These are phyloP conservation scores for Caenorhabditis uteleia DNA, from an alignment of 2,888 invertebrate species.

Conservation along the genomic window DNA sequence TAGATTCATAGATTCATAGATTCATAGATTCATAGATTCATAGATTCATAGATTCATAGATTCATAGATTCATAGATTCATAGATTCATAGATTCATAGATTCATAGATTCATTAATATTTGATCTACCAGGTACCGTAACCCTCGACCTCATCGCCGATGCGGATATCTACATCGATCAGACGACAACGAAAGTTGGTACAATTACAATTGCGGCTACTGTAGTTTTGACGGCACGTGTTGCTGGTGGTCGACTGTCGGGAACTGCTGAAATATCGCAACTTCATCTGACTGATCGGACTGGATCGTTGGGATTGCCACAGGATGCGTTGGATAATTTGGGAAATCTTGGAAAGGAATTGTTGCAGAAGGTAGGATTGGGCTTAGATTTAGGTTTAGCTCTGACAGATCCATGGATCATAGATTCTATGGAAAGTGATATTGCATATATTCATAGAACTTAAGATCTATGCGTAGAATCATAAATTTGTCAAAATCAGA, in stretches of 20 bases:
- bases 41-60: too few relatives aligned
- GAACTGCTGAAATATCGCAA: conserved; percentile 56
- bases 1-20: too few relatives aligned
- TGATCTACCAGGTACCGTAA: conserved; percentile 60
- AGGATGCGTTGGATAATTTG: conserved; percentile 66
- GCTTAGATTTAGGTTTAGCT: conserved; percentile 1
- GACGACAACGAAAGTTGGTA: conserved; percentile 56
- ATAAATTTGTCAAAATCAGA: too few relatives aligned
- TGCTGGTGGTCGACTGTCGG: conserved; percentile 46
- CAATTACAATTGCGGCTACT: conserved; percentile 58
- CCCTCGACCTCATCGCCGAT: conserved; percentile 57
- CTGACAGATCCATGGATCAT: too few relatives aligned
- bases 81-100: too few relatives aligned
- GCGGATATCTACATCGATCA: conserved; percentile 64
- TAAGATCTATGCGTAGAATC: too few relatives aligned
- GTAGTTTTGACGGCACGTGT: conserved; percentile 51
- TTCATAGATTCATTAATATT: too few relatives aligned
- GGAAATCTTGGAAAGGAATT: conserved; percentile 67
- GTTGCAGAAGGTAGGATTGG: conserved; percentile 49
- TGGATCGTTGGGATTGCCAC: conserved; percentile 58
- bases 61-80: too few relatives aligned
- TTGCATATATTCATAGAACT: too few relatives aligned
- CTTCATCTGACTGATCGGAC: conserved; percentile 51
- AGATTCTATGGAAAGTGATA: too few relatives aligned
- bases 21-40: too few relatives aligned